Conservation (phyloP, 1,140 invertebrate species). For the Eufriesea mexicana region DNA sequence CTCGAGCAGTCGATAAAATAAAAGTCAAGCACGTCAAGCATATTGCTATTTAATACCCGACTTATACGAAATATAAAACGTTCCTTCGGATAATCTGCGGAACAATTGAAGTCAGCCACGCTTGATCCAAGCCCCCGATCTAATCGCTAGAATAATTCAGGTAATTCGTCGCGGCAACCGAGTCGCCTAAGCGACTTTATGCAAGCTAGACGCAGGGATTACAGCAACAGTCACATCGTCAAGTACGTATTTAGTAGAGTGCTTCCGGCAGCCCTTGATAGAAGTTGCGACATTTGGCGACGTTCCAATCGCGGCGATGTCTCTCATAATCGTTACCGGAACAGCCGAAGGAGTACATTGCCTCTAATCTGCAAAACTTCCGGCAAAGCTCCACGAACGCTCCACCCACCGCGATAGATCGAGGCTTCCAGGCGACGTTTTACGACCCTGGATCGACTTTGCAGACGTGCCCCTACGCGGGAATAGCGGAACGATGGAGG, state of each 20-base stretch:
- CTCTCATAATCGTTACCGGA: slow-evolving; percentile 32
- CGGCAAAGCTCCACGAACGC: background rate
- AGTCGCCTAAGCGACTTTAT: background rate
- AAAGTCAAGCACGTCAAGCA: too few species aligned
- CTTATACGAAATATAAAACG: background rate
- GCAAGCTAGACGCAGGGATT: background rate
- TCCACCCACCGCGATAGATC: background rate
- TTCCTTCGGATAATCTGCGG: background rate
- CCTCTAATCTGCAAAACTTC: slow-evolving; percentile 40
- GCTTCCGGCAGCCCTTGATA: slow-evolving; percentile 11
- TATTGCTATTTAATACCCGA: too few species aligned
- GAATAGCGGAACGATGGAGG: background rate
- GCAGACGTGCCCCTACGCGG: background rate
- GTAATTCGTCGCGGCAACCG: slow-evolving; percentile 6
- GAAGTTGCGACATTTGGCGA: slow-evolving; percentile 35
- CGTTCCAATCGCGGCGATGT: slow-evolving; percentile 24
- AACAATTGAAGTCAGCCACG: background rate
- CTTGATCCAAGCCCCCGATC: background rate
- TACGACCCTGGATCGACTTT: background rate
- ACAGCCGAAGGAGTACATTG: background rate
- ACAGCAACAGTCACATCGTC: background rate
- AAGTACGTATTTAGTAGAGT: slow-evolving; percentile 23
- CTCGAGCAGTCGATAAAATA: too few species aligned
- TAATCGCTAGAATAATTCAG: background rate
- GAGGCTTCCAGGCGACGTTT: background rate